A percentile compares a stretch with the other conserved stretches of the same genome.
Evolutionary conservation across 2,888 invertebrate species (phyloP).

Genomic region (Eupithecia pulchellata): DNA sequence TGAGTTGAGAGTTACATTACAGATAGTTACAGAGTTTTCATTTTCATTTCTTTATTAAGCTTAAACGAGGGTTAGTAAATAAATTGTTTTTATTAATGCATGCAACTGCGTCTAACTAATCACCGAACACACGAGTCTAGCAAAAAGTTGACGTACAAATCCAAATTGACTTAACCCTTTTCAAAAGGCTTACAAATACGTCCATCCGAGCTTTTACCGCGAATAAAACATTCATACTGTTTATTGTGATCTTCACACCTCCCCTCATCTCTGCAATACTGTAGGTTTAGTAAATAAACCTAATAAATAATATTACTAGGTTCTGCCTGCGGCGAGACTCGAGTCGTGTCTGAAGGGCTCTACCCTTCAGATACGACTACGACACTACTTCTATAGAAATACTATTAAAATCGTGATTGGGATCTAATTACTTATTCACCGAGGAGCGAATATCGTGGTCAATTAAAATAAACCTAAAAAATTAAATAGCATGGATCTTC

Average conservation of each 20-base stretch:
- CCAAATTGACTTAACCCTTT: conserved; percentile 82
- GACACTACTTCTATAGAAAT: too few species aligned
- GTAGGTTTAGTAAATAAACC: conserved; percentile 20
- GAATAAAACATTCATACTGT: conserved; percentile 77
- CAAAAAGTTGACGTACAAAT: conserved; percentile 79
- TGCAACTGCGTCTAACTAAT: conserved; percentile 38
- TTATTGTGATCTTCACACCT: conserved; percentile 79
- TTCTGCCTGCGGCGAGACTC: neutral
- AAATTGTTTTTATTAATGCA: neutral
- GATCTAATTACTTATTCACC: too few species aligned
- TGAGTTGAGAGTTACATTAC: too few species aligned
- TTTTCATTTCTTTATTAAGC: neutral
- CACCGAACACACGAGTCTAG: conserved; percentile 58
- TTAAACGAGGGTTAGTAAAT: neutral
- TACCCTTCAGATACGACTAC: too few species aligned
- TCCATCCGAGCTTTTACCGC: conserved; percentile 77
- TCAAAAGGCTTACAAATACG: conserved; percentile 79
- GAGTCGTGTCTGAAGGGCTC: neutral
- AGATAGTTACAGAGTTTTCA: neutral
- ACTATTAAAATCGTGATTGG: too few species aligned
- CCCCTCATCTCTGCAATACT: conserved; percentile 41
- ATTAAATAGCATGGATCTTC: too few species aligned
- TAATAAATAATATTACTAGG: neutral
- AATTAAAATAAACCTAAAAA: too few species aligned
- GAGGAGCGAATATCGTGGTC: too few species aligned